A percentile compares a stretch with the other conserved stretches of the same genome.
Evolutionary conservation across 2,797 vertebrate species (phyloP).

Genomic region (Lepus townsendii): DNA sequence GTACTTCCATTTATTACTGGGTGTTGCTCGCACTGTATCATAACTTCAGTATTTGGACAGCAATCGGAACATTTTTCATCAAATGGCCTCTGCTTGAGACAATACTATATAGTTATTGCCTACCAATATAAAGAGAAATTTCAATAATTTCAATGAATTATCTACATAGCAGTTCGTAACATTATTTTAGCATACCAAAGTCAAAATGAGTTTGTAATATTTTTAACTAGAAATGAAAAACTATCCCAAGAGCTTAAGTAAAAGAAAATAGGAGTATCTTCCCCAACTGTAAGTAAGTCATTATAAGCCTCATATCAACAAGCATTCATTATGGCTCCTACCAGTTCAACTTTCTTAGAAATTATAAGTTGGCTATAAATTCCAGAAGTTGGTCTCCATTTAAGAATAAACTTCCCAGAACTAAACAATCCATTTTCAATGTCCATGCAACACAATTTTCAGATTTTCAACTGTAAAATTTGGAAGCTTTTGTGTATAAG

Average conservation of each 20-base stretch:
- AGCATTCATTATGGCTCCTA: slow-evolving; percentile 45
- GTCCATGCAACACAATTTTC: background rate
- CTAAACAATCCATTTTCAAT: background rate
- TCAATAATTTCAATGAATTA: slow-evolving; percentile 70
- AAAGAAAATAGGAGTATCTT: background rate
- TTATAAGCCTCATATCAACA: slow-evolving; percentile 17
- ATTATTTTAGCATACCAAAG: slow-evolving; percentile 62
- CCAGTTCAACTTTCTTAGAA: slow-evolving; percentile 32
- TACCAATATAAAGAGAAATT: slow-evolving; percentile 70
- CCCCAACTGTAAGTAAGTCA: background rate
- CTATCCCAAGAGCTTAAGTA: slow-evolving; percentile 57
- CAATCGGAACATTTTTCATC: slow-evolving; percentile 73
- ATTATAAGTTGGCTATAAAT: slow-evolving; percentile 49
- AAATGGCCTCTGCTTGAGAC: slow-evolving; percentile 44
- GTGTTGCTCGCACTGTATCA: slow-evolving; percentile 54
- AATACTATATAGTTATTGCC: slow-evolving; percentile 65
- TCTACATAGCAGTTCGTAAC: slow-evolving; percentile 56
- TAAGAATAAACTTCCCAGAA: slow-evolving; percentile 57
- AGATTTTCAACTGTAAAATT: background rate
- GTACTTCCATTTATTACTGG: slow-evolving; percentile 65
- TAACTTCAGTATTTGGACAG: slow-evolving; percentile 76
- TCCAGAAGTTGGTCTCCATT: slow-evolving; percentile 43
- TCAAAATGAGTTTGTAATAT: slow-evolving; percentile 65
- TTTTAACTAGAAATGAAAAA: slow-evolving; percentile 66
- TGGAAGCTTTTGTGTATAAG: background rate